Evolutionary conservation across 2,113 vertebrate genomes (phyloP), one percentile per base, ranked within the genome.

Genomic region (Myxocyprinus asiaticus): DNA sequence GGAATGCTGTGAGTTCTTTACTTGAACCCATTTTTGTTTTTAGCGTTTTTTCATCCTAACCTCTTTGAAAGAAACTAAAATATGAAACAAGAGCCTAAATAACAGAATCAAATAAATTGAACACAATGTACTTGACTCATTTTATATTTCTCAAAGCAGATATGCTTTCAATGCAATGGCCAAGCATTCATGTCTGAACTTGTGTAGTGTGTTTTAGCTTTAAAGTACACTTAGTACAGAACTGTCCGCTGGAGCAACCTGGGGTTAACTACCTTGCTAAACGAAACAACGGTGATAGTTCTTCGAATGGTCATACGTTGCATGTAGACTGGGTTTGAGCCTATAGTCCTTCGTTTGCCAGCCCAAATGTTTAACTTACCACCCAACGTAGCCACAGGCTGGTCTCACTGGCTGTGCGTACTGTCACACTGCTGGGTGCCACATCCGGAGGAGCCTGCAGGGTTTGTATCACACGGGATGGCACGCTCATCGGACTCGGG

Each of bases 391-490:
- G 90, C 87, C 89, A 88, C 68, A 99, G 91, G 86, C 95, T 97
- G 85, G 95, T 98, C 91, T 97, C 95, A 3, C 96, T 96, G 67
- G 95, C 94, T 0, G 95, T 95, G 64, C 95, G 91, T 50, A 96
- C 92, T 0, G 90, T 95, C 80, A 98, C 82, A 14, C 95, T 96
- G 9, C 92, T 89, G 0, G 97, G 97, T 15, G 93, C 90, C 3
- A 92, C 87, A 0, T 99, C 96, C 0, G 97, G 97, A 0, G 97
- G 94, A 0, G 95, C 96, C 88, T 97, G 97, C 77, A 98, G 88
- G 0, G 97, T 99, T 88, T 97, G 95, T 85, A 98, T 98, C 76
- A 96, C 86, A 1, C 97, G 91, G 44, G 97, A 98, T 3, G 95
- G 94, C 6, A 88, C 89, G 80, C 97, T 98, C 67, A 90, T 81